Evolutionary conservation across 2,888 invertebrate genomes (phyloP).

Genomic region (Tachina fera): DNA sequence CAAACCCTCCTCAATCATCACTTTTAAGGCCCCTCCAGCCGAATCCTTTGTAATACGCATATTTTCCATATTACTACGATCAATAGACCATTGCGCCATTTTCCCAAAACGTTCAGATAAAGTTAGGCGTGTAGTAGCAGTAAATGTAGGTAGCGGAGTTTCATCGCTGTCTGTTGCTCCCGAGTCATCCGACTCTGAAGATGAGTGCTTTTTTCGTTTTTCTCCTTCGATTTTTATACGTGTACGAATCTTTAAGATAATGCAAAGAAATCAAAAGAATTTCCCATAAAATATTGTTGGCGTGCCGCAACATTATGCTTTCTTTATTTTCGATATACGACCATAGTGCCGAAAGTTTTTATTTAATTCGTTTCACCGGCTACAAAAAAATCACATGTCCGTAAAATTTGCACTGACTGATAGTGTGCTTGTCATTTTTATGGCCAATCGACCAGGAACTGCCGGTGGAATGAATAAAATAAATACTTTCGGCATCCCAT

Average conservation of each 20-base stretch:
- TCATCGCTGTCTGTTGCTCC: constrained; percentile 84
- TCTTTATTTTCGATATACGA: too few species aligned
- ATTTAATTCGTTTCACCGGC: too few species aligned
- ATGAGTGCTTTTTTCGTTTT: constrained; percentile 83
- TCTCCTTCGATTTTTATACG: constrained; percentile 83
- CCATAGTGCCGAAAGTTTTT: too few species aligned
- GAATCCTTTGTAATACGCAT: constrained; percentile 93
- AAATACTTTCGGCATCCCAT: too few species aligned
- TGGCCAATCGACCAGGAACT: too few species aligned
- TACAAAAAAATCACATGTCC: too few species aligned
- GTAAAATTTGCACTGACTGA: too few species aligned
- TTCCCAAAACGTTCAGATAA: constrained; percentile 94
- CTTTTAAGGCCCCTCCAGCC: constrained; percentile 88
- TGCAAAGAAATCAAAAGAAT: not conserved
- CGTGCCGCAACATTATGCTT: too few species aligned
- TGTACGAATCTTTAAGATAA: constrained; percentile 78
- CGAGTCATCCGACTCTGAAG: constrained; percentile 86
- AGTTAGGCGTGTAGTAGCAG: constrained; percentile 87
- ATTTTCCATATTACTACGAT: constrained; percentile 91
- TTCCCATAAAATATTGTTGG: not conserved
- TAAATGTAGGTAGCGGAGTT: constrained; percentile 85
- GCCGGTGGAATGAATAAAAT: too few species aligned
- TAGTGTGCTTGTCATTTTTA: too few species aligned
- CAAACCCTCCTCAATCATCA: constrained; percentile 88
- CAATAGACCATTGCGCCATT: constrained; percentile 95